These are phyloP conservation scores for Halcyon chelicuti DNA, from an alignment of 2,797 vertebrate genomes.

Conservation along the genomic window DNA sequence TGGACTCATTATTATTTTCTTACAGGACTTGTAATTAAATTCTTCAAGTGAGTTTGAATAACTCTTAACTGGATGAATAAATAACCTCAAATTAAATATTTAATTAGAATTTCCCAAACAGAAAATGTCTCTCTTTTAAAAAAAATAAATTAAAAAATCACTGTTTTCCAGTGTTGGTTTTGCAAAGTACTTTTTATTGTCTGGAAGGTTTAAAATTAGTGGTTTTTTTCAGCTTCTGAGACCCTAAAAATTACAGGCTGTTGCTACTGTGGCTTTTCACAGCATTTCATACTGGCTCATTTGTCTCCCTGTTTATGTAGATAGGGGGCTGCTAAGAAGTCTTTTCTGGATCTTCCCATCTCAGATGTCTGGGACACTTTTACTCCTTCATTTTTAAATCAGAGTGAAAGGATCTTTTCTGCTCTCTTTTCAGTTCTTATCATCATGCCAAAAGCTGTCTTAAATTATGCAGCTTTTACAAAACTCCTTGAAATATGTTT, in stretches of 20 bases:
- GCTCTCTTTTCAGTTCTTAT: constrained; percentile 37
- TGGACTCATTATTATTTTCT: not conserved
- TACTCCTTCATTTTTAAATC: not conserved
- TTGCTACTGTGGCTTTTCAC: not conserved
- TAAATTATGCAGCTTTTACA: constrained; percentile 52
- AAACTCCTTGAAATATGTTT: constrained; percentile 50
- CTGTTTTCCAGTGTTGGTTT: not conserved
- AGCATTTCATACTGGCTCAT: not conserved
- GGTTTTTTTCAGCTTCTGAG: not conserved
- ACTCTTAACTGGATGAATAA: not conserved
- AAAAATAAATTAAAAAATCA: not conserved
- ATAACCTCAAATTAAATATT: not conserved
- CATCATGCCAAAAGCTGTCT: constrained; percentile 45
- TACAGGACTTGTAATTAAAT: not conserved
- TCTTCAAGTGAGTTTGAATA: not conserved
- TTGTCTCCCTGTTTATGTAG: not conserved
- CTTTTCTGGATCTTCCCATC: constrained; percentile 16
- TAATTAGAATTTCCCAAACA: not conserved
- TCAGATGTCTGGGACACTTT: not conserved
- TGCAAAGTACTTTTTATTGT: not conserved
- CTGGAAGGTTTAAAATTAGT: not conserved
- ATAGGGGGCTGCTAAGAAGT: not conserved
- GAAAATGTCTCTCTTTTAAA: not conserved
- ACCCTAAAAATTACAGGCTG: not conserved
- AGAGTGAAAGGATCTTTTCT: constrained; percentile 39